Conservation (phyloP, 92 coral and sea anemone genomes). For the Epizoanthus scotinus region DNA sequence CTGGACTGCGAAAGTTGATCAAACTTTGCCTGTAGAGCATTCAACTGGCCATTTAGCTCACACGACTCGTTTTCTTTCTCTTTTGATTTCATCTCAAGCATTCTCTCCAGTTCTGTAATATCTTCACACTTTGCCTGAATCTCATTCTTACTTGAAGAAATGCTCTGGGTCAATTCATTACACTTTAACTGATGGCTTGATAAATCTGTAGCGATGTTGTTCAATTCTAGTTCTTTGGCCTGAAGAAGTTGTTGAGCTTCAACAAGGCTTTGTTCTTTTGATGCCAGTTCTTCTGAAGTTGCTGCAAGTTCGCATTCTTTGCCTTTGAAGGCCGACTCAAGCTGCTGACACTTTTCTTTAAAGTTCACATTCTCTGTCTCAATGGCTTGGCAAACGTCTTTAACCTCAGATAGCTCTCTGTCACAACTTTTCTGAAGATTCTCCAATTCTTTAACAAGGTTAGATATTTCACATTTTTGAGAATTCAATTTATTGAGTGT, state of each 20-base stretch:
- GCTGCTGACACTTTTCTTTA: constrained; percentile 42
- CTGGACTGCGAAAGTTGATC: constrained; percentile 19
- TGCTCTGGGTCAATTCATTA: constrained; percentile 9
- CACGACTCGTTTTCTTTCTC: constrained; percentile 52
- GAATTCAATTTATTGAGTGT: constrained; percentile 34
- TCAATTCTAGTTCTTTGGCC: constrained; percentile 16
- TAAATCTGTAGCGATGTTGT: neutral
- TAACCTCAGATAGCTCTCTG: constrained; percentile 51
- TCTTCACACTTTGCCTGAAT: constrained; percentile 49
- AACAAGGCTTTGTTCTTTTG: constrained; percentile 11
- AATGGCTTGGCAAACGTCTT: constrained; percentile 39
- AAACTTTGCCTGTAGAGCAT: constrained; percentile 11
- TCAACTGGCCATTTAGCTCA: constrained; percentile 41
- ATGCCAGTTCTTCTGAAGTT: neutral
- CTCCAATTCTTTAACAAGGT: constrained; percentile 41
- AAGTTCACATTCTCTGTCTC: constrained; percentile 42
- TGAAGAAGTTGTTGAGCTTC: constrained; percentile 18
- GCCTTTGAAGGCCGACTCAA: constrained; percentile 40
- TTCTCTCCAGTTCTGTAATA: constrained; percentile 33
- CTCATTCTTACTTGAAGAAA: constrained; percentile 10
- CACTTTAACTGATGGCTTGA: constrained; percentile 26
- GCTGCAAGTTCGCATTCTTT: constrained; percentile 45
- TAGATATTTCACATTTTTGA: constrained; percentile 56
- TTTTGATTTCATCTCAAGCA: constrained; percentile 40
- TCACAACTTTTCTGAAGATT: constrained; percentile 45